Evolutionary conservation across 2,888 invertebrate species (phyloP).

Genomic region (Drosophila colorata): DNA sequence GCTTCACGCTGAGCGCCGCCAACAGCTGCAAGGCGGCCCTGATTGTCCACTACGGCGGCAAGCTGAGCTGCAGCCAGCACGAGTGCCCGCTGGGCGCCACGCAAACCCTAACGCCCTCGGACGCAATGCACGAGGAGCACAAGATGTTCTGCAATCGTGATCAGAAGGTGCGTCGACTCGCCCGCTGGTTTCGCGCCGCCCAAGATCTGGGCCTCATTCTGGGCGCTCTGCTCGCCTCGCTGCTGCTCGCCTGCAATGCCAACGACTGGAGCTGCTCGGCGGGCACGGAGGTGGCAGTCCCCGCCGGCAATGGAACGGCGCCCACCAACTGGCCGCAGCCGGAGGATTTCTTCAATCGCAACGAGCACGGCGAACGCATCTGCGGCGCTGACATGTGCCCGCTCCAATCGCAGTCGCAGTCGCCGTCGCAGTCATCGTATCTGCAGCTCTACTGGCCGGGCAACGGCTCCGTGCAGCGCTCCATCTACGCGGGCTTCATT

Average conservation of each 20-base stretch:
- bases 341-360: slow-evolving; percentile 86
- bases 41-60: slow-evolving; percentile 83
- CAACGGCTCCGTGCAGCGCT: slow-evolving; percentile 30
- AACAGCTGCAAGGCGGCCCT: slow-evolving; percentile 83
- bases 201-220: slow-evolving; percentile 87
- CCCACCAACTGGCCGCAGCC: slow-evolving; percentile 72
- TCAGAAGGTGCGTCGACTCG: slow-evolving; percentile 86
- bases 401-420: too few relatives aligned
- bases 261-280: slow-evolving; percentile 80
- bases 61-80: slow-evolving; percentile 84
- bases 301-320: slow-evolving; percentile 16
- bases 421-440: slow-evolving; percentile 16
- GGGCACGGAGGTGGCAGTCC: slow-evolving; percentile 1
- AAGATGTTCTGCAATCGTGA: slow-evolving; percentile 84
- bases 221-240: slow-evolving; percentile 86
- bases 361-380: slow-evolving; percentile 86
- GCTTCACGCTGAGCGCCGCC: slow-evolving; percentile 86
- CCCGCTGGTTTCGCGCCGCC: slow-evolving; percentile 87
- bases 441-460: slow-evolving; percentile 6
- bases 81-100: slow-evolving; percentile 74
- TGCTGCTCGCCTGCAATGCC: slow-evolving; percentile 85
- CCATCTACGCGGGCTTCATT: slow-evolving; percentile 79
- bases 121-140: slow-evolving; percentile 83
- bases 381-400: slow-evolving; percentile 88
- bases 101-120: slow-evolving; percentile 55